phyloP scores from a whole-genome alignment of 2,888 invertebrate species.

The Limnephilus marmoratus region DNA sequence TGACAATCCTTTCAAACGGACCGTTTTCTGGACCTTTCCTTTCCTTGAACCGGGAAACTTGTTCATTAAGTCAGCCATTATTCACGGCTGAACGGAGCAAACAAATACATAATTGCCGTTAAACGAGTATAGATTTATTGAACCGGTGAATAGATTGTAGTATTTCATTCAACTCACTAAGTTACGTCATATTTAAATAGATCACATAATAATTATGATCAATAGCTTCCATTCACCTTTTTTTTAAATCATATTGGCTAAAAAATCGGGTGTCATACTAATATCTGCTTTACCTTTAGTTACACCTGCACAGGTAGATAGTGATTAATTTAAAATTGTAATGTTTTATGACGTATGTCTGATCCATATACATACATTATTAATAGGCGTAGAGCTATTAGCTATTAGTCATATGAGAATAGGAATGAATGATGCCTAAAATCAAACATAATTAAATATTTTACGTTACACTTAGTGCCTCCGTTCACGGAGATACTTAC shows the following conservation, averaged over 20 bases:
- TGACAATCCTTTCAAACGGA: neutral
- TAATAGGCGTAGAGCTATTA: neutral
- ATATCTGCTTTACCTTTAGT: neutral
- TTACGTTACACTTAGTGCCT: too few relatives aligned
- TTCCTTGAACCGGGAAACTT: neutral
- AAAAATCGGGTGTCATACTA: neutral
- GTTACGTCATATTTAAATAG: constrained; percentile 10
- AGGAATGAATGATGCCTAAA: too few relatives aligned
- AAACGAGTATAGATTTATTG: neutral
- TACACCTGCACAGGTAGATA: neutral
- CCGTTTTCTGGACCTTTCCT: too few relatives aligned
- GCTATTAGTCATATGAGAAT: neutral
- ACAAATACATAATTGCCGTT: neutral
- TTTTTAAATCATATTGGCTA: neutral
- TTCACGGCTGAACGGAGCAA: neutral
- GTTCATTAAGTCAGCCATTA: neutral
- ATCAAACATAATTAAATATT: too few relatives aligned
- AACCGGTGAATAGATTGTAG: neutral
- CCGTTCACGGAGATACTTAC: too few relatives aligned
- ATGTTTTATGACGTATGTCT: neutral
- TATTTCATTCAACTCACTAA: neutral
- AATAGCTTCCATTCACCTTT: neutral
- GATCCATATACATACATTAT: neutral
- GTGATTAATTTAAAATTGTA: neutral
- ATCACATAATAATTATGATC: neutral